phyloP scores from a whole-genome alignment of 2,113 vertebrate genomes.

The Coracopsis vasa region DNA sequence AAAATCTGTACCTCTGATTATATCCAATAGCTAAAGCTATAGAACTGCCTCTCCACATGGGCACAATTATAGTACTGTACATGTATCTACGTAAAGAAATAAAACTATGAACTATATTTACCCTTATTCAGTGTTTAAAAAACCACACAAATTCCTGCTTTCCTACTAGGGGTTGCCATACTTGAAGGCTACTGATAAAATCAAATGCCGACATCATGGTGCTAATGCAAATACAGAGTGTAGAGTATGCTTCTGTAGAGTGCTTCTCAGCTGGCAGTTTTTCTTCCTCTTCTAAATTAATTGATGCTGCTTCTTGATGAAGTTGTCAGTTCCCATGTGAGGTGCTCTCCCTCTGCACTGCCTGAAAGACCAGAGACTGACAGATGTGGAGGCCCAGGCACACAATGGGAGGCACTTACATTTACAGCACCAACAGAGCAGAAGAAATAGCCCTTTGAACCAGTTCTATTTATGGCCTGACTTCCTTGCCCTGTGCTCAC shows the following conservation, averaged over 20 bases:
- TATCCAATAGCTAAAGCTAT: not conserved
- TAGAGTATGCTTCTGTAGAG: not conserved
- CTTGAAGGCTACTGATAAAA: not conserved
- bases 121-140: not conserved
- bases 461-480: slow-evolving; percentile 47
- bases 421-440: slow-evolving; percentile 34
- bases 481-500: slow-evolving; percentile 38
- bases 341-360: not conserved
- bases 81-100: not conserved
- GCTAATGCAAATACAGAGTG: not conserved
- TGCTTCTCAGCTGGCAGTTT: not conserved
- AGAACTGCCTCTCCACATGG: not conserved
- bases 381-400: slow-evolving; percentile 52
- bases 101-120: not conserved
- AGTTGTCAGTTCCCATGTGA: not conserved
- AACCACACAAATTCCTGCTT: not conserved
- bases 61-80: not conserved
- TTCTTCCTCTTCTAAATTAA: not conserved
- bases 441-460: slow-evolving; percentile 62
- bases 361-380: not conserved
- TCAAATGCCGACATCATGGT: not conserved
- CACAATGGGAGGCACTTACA: slow-evolving; percentile 36
- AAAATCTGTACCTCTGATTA: not conserved
- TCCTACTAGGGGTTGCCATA: not conserved
- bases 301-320: not conserved